These are phyloP conservation scores for Diloba caeruleocephala DNA, from an alignment of 2,888 invertebrate species.

Conservation along the genomic window DNA sequence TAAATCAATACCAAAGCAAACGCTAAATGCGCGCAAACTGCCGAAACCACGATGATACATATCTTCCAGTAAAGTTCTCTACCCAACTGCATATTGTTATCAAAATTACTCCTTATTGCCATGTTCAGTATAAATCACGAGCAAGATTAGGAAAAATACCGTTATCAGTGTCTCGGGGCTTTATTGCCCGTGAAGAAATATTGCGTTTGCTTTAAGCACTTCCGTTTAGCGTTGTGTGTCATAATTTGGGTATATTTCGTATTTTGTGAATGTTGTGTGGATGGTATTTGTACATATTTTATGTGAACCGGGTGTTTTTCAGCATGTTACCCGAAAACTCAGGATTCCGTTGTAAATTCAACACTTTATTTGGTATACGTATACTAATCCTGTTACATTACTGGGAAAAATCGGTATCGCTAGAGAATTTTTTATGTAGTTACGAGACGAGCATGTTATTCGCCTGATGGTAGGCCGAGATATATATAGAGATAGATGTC, in stretches of 20 bases:
- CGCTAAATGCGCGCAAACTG: constrained; percentile 1
- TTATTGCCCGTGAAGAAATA: constrained; percentile 74
- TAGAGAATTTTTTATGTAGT: no score
- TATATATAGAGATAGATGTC: no score
- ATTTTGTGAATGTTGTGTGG: constrained; percentile 42
- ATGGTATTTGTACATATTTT: constrained; percentile 1
- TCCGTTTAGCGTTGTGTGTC: constrained; percentile 63
- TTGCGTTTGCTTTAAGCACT: constrained; percentile 67
- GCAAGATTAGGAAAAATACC: constrained; percentile 54
- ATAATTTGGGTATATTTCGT: constrained; percentile 68
- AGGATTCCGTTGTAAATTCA: constrained; percentile 16
- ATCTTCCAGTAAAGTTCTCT: constrained; percentile 34
- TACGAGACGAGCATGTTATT: no score
- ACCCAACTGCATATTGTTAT: constrained; percentile 43
- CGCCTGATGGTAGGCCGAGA: no score
- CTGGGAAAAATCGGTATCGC: no score
- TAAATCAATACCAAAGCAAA: no score
- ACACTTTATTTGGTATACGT: constrained; percentile 34
- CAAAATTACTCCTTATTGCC: constrained; percentile 60
- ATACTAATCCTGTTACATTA: constrained; percentile 24
- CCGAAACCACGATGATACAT: constrained; percentile 11
- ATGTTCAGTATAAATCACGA: constrained; percentile 58
- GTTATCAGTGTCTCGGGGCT: constrained; percentile 61
- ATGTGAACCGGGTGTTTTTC: constrained; percentile 42
- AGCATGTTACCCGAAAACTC: constrained; percentile 20